Evolutionary conservation across 1,140 invertebrate genomes (phyloP).

Genomic region (Apocrypta bakeri): DNA sequence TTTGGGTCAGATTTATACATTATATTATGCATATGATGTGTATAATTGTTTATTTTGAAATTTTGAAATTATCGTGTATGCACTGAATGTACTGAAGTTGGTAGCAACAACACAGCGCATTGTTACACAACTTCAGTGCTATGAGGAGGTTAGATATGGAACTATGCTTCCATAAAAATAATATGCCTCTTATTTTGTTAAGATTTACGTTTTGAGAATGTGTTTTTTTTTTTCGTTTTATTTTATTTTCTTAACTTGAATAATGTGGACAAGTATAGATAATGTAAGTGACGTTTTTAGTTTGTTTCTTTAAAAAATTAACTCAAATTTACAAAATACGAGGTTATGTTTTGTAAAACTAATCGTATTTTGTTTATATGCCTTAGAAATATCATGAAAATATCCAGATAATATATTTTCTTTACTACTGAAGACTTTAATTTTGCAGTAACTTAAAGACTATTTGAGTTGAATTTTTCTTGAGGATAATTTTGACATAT

Average conservation of each 20-base stretch:
- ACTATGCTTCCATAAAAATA: slow-evolving; percentile 18
- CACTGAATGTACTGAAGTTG: no score
- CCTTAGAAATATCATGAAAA: slow-evolving; percentile 10
- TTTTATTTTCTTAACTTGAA: not conserved
- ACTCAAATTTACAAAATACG: not conserved
- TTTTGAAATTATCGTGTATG: no score
- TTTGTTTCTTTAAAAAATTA: not conserved
- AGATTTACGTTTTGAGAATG: slow-evolving; percentile 1
- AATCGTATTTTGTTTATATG: slow-evolving; percentile 20
- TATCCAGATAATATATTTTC: slow-evolving; percentile 12
- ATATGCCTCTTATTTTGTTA: not conserved
- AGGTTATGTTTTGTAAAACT: slow-evolving; percentile 42
- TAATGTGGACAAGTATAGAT: not conserved
- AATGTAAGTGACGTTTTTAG: not conserved
- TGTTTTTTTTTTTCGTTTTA: slow-evolving; percentile 1
- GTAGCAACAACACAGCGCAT: not conserved
- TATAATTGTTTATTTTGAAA: no score
- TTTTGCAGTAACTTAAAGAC: not conserved
- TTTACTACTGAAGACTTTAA: not conserved
- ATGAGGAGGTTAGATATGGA: slow-evolving; percentile 18
- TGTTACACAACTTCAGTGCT: not conserved
- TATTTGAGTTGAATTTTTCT: not conserved
- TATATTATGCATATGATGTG: no score
- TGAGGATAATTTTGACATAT: not conserved
- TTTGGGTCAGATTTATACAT: no score